A percentile compares a stretch with the other conserved stretches of the same genome.
Conservation (phyloP, 2,797 vertebrate species). For the Xenops minutus region DNA sequence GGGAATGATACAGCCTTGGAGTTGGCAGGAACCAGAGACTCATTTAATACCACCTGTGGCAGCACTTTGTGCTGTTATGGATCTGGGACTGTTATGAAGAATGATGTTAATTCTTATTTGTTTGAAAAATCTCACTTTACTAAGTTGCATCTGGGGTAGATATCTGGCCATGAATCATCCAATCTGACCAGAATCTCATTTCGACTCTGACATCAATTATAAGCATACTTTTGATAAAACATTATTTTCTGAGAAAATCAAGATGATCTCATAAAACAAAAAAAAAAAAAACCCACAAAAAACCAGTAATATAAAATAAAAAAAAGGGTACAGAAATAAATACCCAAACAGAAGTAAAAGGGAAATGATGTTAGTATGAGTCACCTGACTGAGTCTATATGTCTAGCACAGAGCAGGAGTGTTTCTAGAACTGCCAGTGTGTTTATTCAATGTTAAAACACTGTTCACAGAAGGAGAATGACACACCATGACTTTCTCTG, state of each 20-base stretch:
- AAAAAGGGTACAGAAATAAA: background rate
- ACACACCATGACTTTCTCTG: background rate
- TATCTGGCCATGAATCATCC: background rate
- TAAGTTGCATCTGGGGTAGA: background rate
- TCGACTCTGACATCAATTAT: background rate
- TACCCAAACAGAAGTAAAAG: background rate
- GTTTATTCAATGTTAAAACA: background rate
- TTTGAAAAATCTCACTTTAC: background rate
- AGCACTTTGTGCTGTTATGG: accelerated
- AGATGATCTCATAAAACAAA: background rate
- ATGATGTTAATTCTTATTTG: background rate
- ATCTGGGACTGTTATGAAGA: background rate
- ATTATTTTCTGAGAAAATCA: background rate
- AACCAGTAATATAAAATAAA: background rate
- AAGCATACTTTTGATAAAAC: background rate
- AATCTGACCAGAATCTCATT: background rate
- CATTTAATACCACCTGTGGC: background rate
- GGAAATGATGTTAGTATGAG: background rate
- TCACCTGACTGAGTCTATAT: background rate
- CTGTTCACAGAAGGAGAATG: background rate
- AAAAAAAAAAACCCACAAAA: too few relatives aligned
- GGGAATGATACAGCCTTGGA: background rate
- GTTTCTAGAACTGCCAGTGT: background rate
- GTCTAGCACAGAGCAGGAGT: accelerated
- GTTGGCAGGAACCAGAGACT: background rate